Conservation (phyloP, 1,140 invertebrate species). For the Tribolium castaneum region DNA sequence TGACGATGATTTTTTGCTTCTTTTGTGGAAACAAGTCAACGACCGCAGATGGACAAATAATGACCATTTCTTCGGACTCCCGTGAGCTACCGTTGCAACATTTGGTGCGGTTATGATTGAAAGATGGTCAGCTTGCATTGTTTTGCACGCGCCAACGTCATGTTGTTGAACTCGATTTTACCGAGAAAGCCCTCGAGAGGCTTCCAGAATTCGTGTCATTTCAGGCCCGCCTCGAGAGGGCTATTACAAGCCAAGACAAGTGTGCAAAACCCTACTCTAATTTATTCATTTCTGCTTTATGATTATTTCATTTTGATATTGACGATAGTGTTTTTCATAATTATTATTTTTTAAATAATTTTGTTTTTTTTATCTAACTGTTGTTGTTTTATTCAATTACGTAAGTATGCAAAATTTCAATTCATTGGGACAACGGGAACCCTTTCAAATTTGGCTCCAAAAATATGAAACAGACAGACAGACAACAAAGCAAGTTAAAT, state of each 20-base stretch:
- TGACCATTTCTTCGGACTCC: conserved; percentile 25
- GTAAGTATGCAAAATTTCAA: too few species aligned
- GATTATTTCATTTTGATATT: too few species aligned
- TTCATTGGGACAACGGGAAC: too few species aligned
- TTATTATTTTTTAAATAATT: too few species aligned
- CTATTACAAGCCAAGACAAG: neutral
- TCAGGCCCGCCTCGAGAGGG: neutral
- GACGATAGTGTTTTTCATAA: too few species aligned
- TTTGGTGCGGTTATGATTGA: conserved; percentile 13
- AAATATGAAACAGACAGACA: too few species aligned
- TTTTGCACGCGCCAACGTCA: conserved; percentile 5
- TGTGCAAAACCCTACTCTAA: too few species aligned
- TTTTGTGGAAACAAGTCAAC: conserved; percentile 36
- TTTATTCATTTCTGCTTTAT: too few species aligned
- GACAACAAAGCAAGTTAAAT: too few species aligned
- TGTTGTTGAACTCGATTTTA: conserved; percentile 22
- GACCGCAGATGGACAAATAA: conserved; percentile 51
- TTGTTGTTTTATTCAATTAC: too few species aligned
- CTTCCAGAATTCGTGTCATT: neutral
- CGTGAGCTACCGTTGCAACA: conserved; percentile 42
- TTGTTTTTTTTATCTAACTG: too few species aligned
- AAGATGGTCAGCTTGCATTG: conserved; percentile 20
- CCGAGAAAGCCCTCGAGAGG: neutral
- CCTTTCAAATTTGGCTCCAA: too few species aligned
- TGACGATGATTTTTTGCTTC: conserved; percentile 35